phyloP scores from a whole-genome alignment of 2,888 invertebrate species.

The Zonitis immaculata region DNA sequence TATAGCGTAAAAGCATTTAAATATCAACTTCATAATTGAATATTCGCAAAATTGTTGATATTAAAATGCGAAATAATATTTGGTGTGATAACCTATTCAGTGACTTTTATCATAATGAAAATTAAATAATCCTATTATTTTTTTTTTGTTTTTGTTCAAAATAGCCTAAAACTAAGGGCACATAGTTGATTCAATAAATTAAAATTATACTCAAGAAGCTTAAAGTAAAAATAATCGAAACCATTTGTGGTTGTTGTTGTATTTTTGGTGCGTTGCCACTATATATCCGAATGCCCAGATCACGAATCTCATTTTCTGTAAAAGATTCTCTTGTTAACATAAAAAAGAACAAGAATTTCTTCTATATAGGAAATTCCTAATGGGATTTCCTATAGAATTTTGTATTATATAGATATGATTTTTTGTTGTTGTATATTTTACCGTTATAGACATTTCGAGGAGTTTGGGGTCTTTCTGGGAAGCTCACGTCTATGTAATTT shows the following conservation, averaged over 20 bases:
- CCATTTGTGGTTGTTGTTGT: neutral
- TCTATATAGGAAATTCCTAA: too few species aligned
- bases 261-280: slow-evolving; percentile 14
- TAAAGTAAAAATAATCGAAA: slow-evolving; percentile 12
- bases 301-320: slow-evolving; percentile 42
- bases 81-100: slow-evolving; percentile 46
- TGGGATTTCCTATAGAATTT: too few species aligned
- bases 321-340: too few species aligned
- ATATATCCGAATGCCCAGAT: slow-evolving; percentile 39
- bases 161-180: slow-evolving; percentile 23
- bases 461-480: slow-evolving; percentile 42
- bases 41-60: slow-evolving; percentile 13
- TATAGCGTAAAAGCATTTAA: slow-evolving; percentile 29
- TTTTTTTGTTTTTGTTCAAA: neutral
- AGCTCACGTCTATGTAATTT: slow-evolving; percentile 42
- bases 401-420: too few species aligned
- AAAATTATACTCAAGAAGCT: slow-evolving; percentile 21
- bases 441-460: slow-evolving; percentile 40
- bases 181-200: slow-evolving; percentile 25
- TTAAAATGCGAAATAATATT: slow-evolving; percentile 26
- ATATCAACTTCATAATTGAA: slow-evolving; percentile 14
- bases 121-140: slow-evolving; percentile 15
- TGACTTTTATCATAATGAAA: slow-evolving; percentile 36
- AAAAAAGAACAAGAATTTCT: too few species aligned
- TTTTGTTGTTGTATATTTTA: too few species aligned